Conservation (phyloP, 2,888 invertebrate species). For the Xylophagus ater region DNA sequence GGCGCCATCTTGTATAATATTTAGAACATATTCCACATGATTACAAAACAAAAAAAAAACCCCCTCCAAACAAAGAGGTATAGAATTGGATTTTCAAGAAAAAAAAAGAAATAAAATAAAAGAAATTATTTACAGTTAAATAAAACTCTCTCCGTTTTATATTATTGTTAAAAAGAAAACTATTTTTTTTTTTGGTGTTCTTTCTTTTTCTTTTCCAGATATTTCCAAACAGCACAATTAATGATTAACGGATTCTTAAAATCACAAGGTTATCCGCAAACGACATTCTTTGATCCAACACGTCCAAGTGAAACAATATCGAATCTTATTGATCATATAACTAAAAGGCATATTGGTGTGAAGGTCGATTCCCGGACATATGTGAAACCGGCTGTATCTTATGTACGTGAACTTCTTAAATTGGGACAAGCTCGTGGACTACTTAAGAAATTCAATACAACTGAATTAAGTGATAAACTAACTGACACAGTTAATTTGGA, state of each 20-base stretch:
- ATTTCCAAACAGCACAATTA: conserved; percentile 55
- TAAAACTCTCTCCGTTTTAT: too few species aligned
- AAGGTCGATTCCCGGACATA: conserved; percentile 62
- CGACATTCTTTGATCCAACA: conserved; percentile 54
- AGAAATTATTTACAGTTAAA: too few species aligned
- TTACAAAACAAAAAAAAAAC: too few species aligned
- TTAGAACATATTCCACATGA: too few species aligned
- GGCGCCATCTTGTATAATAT: too few species aligned
- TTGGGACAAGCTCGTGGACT: conserved; percentile 59
- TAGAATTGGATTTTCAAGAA: too few species aligned
- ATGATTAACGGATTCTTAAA: conserved; percentile 65
- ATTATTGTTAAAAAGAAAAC: too few species aligned
- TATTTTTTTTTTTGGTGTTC: not conserved
- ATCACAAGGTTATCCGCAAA: conserved; percentile 62
- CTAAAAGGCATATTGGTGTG: conserved; percentile 57
- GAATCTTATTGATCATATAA: conserved; percentile 53
- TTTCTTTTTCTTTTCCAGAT: conserved; percentile 42
- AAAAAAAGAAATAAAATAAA: too few species aligned
- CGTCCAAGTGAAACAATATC: conserved; percentile 61
- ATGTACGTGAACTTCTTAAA: conserved; percentile 58
- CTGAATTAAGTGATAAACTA: conserved; percentile 60
- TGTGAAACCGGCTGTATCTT: conserved; percentile 62
- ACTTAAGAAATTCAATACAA: conserved; percentile 53
- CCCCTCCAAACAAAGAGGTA: too few species aligned
- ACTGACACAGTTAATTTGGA: conserved; percentile 73